Conservation (phyloP, 2,888 invertebrate species). For the Darwinula stevensoni region DNA sequence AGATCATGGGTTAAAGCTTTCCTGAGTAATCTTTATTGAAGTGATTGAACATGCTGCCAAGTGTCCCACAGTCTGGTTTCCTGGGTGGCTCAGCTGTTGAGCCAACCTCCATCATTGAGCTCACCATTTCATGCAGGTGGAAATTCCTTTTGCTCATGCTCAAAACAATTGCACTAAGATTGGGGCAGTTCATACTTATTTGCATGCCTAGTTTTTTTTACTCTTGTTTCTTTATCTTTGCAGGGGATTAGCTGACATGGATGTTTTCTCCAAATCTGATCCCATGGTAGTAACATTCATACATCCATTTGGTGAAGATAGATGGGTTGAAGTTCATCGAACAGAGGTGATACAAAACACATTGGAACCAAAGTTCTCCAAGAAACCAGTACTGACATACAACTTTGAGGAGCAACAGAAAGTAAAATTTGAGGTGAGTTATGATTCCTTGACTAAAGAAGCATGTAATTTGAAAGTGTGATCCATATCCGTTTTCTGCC, state of each 20-base stretch:
- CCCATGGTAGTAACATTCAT: constrained; percentile 21
- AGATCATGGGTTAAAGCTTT: too few species aligned
- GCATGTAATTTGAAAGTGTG: too few species aligned
- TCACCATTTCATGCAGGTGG: constrained; percentile 16
- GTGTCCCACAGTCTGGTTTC: too few species aligned
- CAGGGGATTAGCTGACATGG: constrained; percentile 21
- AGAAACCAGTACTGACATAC: constrained; percentile 23
- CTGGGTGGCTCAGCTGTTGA: too few species aligned
- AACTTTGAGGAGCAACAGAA: constrained; percentile 26
- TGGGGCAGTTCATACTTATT: neutral
- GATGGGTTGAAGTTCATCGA: constrained; percentile 17
- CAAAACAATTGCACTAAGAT: neutral
- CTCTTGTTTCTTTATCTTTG: constrained; percentile 6
- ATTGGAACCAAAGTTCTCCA: constrained; percentile 23
- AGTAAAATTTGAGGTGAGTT: constrained; percentile 19
- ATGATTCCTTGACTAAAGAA: constrained; percentile 8
- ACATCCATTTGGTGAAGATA: constrained; percentile 14
- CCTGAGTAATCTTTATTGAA: too few species aligned
- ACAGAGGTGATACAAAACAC: constrained; percentile 20
- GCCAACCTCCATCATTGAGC: constrained; percentile 16
- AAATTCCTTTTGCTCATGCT: constrained; percentile 4
- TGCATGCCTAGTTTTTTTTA: neutral
- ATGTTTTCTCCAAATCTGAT: constrained; percentile 25
- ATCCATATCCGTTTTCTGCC: neutral
- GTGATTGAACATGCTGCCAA: too few species aligned